Evolutionary conservation across 2,113 vertebrate species (phyloP), one percentile per base, ranked within the genome.

Genomic region (Tiliqua scincoides): DNA sequence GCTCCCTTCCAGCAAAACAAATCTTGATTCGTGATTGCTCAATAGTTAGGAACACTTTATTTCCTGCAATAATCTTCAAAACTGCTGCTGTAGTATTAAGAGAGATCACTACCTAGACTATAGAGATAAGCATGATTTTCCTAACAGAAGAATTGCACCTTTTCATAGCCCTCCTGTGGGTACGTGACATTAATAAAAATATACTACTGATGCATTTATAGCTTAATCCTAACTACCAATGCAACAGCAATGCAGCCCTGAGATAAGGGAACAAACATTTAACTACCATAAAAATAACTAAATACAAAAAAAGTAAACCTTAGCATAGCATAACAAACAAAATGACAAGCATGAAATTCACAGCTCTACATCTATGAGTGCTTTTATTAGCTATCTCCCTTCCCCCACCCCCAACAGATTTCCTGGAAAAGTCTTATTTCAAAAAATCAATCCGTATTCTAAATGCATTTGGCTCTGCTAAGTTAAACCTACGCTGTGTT

Each of bases 401-500:
- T 37, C 37, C n/a, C n/a, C n/a, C 8, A 8, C 43, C 43, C 70
- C 70, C 61, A 63, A 23, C 61, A 63, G 61, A 63, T 63, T 23
- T 63, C 18, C 61, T 40, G 35, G 35, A 35, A 9, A 37, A n/a
- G 67, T 35, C n/a, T 57, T 17, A 12, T 57, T 17, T 57, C 14
- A 57, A 57, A 57, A 17, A 48, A 54, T 54, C 10, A 12, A 57
- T 12, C 11, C 14, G 10, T 57, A 17, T 57, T 57, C 54, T 17
- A 77, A 75, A 84, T n/a, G 2, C 25, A 71, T 84, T 37, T 80
- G 23, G 75, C 18, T 57, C 67, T 65, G 72, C 37, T 63, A 27
- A 35, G 40, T 43, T 61, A 52, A 59, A 91, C 97, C 96, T 95
- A 99, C 99, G 93, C 71, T 99, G 99, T 3, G 98, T 99, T 79